Percentiles rank a stretch among this genome's conserved stretches.
Evolutionary conservation across 23 tunicate species (phyloP).

Genomic region (Halocynthia aurantium): DNA sequence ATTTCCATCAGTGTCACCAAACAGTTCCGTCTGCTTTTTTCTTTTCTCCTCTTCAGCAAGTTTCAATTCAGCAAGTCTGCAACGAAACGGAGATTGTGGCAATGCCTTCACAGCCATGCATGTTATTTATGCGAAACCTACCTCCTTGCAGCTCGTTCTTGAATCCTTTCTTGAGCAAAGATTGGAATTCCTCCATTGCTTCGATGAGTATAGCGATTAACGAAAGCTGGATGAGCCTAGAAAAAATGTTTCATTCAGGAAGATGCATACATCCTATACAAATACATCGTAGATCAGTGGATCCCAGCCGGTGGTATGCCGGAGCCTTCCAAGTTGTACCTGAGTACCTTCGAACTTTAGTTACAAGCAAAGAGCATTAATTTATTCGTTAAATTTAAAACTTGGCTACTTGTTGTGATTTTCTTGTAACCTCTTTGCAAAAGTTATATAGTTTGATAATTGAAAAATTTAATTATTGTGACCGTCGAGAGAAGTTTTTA

Average conservation of each 20-base stretch:
- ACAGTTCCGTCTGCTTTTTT: conserved; percentile 51
- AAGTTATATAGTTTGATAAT: too few relatives aligned
- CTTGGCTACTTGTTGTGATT: too few relatives aligned
- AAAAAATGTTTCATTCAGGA: neutral
- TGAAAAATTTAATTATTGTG: too few relatives aligned
- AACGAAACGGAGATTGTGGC: neutral
- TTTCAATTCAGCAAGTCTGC: conserved; percentile 73
- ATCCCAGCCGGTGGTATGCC: too few relatives aligned
- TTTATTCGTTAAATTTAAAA: too few relatives aligned
- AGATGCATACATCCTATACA: too few relatives aligned
- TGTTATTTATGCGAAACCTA: neutral
- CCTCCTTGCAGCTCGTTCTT: conserved; percentile 86
- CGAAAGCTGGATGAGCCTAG: conserved; percentile 54
- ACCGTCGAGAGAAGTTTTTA: too few relatives aligned
- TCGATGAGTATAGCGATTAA: conserved; percentile 68
- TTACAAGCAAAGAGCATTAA: too few relatives aligned
- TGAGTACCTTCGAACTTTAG: too few relatives aligned
- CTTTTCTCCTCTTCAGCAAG: conserved; percentile 63
- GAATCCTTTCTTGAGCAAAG: conserved; percentile 80
- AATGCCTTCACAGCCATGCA: neutral
- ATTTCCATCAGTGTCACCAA: conserved; percentile 36
- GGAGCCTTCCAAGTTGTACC: too few relatives aligned
- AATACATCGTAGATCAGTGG: too few relatives aligned
- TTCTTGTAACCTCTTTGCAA: too few relatives aligned
- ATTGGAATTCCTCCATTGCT: conserved; percentile 97